A percentile compares a stretch with the other conserved stretches of the same genome.
Evolutionary conservation across 1,140 invertebrate species (phyloP).

Genomic region (Aphelenchoides besseyi): DNA sequence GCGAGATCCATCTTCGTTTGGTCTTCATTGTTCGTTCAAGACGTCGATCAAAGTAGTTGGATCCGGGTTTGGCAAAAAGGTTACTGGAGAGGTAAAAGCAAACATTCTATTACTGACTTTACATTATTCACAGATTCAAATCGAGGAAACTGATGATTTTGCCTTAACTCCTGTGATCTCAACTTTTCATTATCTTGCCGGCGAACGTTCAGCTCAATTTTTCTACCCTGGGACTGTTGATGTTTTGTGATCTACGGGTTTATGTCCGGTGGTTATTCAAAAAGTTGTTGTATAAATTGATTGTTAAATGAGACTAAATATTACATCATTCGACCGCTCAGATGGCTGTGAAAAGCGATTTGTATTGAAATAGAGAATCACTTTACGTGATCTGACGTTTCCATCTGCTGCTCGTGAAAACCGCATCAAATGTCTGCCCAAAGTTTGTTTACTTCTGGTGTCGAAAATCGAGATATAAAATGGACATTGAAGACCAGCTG

Average conservation of each 20-base stretch:
- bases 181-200: conserved; percentile 24
- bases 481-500: too few species aligned
- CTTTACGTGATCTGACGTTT: too few species aligned
- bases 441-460: too few species aligned
- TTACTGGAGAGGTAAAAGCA: conserved; percentile 25
- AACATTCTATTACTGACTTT: too few species aligned
- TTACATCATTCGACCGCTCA: too few species aligned
- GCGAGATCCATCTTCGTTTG: conserved; percentile 1
- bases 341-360: too few species aligned
- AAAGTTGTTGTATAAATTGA: background rate
- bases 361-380: too few species aligned
- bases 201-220: conserved; percentile 26
- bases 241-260: conserved; percentile 8
- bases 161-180: background rate
- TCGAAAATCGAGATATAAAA: too few species aligned
- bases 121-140: conserved; percentile 1
- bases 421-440: too few species aligned
- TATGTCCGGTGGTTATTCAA: background rate
- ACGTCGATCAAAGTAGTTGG: conserved; percentile 12
- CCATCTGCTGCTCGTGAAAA: too few species aligned
- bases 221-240: conserved; percentile 19
- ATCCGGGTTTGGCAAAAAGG: conserved; percentile 34
- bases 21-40: background rate
- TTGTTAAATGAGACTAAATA: background rate
- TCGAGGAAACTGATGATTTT: conserved; percentile 11